phyloP scores from a whole-genome alignment of 23 tunicate genomes.

The Phallusia fumigata region DNA sequence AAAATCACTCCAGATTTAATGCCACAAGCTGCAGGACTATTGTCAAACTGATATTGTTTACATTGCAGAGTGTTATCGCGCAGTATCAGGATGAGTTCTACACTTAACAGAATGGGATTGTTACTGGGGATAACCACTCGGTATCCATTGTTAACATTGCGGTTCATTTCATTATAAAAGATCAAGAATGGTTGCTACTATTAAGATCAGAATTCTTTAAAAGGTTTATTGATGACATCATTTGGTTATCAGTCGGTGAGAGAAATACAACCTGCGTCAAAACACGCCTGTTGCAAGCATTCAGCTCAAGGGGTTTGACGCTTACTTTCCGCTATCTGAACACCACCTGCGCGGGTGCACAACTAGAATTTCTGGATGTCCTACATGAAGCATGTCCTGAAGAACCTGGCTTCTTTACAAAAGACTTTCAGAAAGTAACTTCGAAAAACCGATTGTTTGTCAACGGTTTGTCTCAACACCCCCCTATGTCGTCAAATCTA shows the following conservation, averaged over 20 bases:
- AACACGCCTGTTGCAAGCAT: too few relatives aligned
- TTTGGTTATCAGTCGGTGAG: background rate
- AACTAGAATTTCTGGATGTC: too few relatives aligned
- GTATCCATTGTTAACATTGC: conserved; percentile 16
- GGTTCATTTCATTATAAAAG: background rate
- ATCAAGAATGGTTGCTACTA: background rate
- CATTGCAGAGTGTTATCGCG: background rate
- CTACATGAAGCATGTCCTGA: too few relatives aligned
- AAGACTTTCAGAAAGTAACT: too few relatives aligned
- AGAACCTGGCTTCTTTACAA: too few relatives aligned
- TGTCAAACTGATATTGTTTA: background rate
- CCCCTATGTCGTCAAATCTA: too few relatives aligned
- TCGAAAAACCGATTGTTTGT: too few relatives aligned
- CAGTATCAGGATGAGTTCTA: background rate
- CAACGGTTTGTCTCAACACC: too few relatives aligned
- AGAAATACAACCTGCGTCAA: too few relatives aligned
- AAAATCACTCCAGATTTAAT: background rate
- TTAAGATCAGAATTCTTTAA: background rate
- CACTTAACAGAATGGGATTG: background rate
- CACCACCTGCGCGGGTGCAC: too few relatives aligned
- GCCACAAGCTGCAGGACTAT: background rate
- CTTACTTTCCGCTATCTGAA: too few relatives aligned
- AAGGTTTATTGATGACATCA: conserved; percentile 11
- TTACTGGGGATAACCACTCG: background rate
- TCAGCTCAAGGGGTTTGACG: too few relatives aligned